These are phyloP conservation scores for Lasioglossum calceatum DNA, from an alignment of 2,888 invertebrate species.

Conservation along the genomic window DNA sequence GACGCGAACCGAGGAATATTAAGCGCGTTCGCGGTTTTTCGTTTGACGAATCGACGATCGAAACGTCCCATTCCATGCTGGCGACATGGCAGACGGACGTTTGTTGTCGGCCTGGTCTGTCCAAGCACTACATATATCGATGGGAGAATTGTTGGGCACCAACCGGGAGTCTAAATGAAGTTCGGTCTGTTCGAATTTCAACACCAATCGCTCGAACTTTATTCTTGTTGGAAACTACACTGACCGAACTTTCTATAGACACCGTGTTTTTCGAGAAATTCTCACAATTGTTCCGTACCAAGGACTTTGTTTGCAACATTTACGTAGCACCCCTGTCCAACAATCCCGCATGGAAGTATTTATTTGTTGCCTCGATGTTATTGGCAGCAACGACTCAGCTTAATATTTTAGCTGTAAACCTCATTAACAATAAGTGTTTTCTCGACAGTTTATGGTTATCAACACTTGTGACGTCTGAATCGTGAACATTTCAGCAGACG, in stretches of 20 bases:
- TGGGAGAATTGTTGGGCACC: background rate
- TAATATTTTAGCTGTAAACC: background rate
- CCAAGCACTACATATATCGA: background rate
- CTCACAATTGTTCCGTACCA: background rate
- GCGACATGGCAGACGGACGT: background rate
- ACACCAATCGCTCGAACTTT: background rate
- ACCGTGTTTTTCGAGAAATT: background rate
- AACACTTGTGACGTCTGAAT: too few species aligned
- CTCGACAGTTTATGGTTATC: too few species aligned
- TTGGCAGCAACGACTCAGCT: background rate
- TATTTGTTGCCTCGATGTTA: background rate
- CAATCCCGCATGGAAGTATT: too few species aligned
- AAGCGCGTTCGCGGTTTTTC: constrained; percentile 7
- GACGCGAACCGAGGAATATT: background rate
- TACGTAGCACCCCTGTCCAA: background rate
- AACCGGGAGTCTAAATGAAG: background rate
- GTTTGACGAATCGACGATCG: constrained; percentile 9
- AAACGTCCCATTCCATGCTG: background rate
- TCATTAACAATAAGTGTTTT: too few species aligned
- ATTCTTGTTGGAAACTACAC: background rate
- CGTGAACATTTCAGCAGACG: too few species aligned
- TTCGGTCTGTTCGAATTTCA: background rate
- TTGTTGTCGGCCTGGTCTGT: background rate
- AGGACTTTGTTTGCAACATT: background rate
- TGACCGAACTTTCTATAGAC: background rate